Base-by-base conservation (phyloP, 2,888 invertebrate species). In the Timema cristinae region DNA sequence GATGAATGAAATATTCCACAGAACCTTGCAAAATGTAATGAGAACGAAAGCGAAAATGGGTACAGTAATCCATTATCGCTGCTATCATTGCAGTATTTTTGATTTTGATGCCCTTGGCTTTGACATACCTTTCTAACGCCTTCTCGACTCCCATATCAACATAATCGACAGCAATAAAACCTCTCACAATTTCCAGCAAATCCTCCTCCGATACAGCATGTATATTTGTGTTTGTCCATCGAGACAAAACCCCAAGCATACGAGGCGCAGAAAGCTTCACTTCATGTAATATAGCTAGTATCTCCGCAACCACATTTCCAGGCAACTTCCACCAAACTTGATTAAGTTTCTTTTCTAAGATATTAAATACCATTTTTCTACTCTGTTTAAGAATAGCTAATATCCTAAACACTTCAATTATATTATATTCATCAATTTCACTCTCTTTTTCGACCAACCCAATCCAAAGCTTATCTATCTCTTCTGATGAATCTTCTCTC, bases 381-480 rank as follows among this genome's bases (percentile, higher is more conserved):
- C 90, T 90, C 69, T 83, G 83, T 78, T 86, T 86, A 16, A 90
- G 82, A 48, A 85, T 83, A 59, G 86, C 85, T 47, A 91, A 78
- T 51, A 87, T 82, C 76, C 82, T 82, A 78, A 88, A 89, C 13
- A 91, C 81, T 50, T 84, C 78, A 2, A 85, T 82, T 72, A 91
- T 83, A 78, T 89, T 88, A 10, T 80, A 81, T 72, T 85, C 85
- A 79, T 85, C 81, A 59, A 91, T 88, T 50, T 87, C 85, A 52
- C 82, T 79, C 76, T 87, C 86, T 71, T 84, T 85, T 73, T 85
- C 86, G 32, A 86, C 81, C 76, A 91, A 85, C 10, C 89, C 90
- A 72, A 87, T 83, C 91, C 91, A 91, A 56, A 91, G 80, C 78
- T 87, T 87, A 76, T 91, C 90, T 72, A 88, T 83, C 9, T 84